Base-by-base conservation (phyloP, 2,113 vertebrate genomes). In the Mus musculus region DNA sequence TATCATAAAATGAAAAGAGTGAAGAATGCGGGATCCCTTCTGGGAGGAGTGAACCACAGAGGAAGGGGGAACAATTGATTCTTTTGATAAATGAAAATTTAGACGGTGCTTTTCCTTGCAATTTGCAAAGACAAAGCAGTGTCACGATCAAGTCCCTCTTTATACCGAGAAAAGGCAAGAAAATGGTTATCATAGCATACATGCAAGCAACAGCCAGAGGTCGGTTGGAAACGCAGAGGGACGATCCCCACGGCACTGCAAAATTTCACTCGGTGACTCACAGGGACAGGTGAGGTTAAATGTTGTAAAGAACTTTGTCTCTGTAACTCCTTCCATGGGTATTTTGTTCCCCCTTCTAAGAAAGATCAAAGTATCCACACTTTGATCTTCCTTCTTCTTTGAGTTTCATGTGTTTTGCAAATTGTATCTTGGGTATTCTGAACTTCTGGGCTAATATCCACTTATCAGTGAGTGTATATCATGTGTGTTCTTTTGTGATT, bases 51-150 rank as follows among this genome's bases (percentile, higher is more conserved):
- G 95, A 96, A 56, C 94, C 75, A 88, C 54, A 16, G 71, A 94
- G 39, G 72, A 73, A 91, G 59, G 39, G 56, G 95, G 30, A 94
- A 75, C 76, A 94, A 77, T 78, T 33, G 28, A 65, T 93, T 93
- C 72, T 95, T 96, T 92, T 89, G 52, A 81, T 77, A 86, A 96
- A 52, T 90, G 61, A 91, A 90, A 89, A 96, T 92, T 75, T 63
- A 88, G 77, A 89, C 11, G 90, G 28, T 90, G 56, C 54, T 82
- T 95, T 95, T 22, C 33, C 88, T 71, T 5, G n/a, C 5, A 63
- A 88, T 95, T 96, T 92, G 76, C 36, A 28, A 92, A 90, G 77
- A 28, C 88, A 93, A 59, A 61, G 65, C 67, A 61, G 71, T 67
- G 72, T 77, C 71, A 92, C 20, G 85, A 75, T 91, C 46, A 42